A percentile compares a stretch with the other conserved stretches of the same genome.
Evolutionary conservation across 2,888 invertebrate species (phyloP).

Genomic region (Ditula angustiorana): DNA sequence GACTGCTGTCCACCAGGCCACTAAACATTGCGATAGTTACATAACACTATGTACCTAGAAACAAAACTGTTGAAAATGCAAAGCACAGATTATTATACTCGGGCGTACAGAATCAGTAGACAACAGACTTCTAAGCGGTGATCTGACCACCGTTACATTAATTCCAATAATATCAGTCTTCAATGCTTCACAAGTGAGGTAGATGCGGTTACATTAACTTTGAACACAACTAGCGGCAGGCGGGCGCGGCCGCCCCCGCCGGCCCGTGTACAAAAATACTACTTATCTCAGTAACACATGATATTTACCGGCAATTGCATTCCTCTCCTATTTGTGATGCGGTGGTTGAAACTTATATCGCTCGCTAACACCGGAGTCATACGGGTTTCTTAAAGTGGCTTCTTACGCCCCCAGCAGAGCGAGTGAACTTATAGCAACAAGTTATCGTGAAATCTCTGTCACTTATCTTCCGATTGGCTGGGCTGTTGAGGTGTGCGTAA

Average conservation of each 20-base stretch:
- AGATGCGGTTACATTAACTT: slow-evolving; percentile 68
- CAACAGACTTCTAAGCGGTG: slow-evolving; percentile 80
- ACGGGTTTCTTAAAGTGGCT: neutral
- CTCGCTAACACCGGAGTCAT: neutral
- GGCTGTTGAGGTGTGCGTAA: neutral
- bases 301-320: slow-evolving; percentile 59
- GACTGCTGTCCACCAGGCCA: slow-evolving; percentile 71
- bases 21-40: slow-evolving; percentile 45
- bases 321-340: slow-evolving; percentile 56
- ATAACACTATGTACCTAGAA: slow-evolving; percentile 37
- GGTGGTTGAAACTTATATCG: slow-evolving; percentile 13
- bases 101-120: slow-evolving; percentile 63
- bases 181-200: slow-evolving; percentile 75
- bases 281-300: slow-evolving; percentile 64
- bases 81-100: slow-evolving; percentile 39
- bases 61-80: slow-evolving; percentile 43
- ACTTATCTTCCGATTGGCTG: neutral
- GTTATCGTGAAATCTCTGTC: neutral
- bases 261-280: slow-evolving; percentile 69
- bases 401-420: neutral
- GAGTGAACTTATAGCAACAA: neutral
- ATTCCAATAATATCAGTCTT: slow-evolving; percentile 71
- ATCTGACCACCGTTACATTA: slow-evolving; percentile 79
- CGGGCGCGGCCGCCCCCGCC: slow-evolving; percentile 47
- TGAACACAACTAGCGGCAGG: slow-evolving; percentile 60